Conservation (phyloP, 2,113 vertebrate genomes). For the Gallinago paraguaiae region DNA sequence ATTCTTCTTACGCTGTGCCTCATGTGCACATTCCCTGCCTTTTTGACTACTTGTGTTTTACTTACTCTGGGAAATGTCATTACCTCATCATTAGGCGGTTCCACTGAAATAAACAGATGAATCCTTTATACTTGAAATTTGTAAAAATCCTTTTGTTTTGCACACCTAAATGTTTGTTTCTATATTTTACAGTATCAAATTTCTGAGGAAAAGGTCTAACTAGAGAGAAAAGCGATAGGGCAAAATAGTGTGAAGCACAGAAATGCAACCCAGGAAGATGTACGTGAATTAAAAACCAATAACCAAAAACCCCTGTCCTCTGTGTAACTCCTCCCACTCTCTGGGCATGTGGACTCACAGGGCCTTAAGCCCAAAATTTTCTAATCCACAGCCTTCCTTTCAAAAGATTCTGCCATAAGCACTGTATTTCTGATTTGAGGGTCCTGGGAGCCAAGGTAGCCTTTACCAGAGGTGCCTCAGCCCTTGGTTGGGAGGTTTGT, state of each 20-base stretch:
- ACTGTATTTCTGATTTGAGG: neutral
- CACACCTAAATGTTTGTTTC: neutral
- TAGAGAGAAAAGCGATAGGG: neutral
- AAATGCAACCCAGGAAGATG: neutral
- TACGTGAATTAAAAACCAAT: neutral
- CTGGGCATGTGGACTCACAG: neutral
- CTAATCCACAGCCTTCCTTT: neutral
- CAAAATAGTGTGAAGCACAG: neutral
- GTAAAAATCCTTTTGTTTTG: neutral
- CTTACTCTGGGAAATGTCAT: neutral
- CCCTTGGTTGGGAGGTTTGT: neutral
- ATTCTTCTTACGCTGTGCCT: neutral
- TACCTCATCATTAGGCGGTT: neutral
- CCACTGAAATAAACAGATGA: neutral
- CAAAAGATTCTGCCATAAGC: neutral
- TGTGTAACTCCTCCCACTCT: neutral
- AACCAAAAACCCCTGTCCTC: rapidly evolving
- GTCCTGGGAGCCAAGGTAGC: neutral
- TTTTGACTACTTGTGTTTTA: neutral
- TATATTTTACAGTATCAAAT: neutral
- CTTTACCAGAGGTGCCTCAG: neutral
- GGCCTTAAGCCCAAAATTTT: neutral
- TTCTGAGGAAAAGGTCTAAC: neutral
- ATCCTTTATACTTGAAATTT: neutral
- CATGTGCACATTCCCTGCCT: neutral